These are phyloP conservation scores for Notoglanidium macrostoma DNA, from an alignment of 2,797 vertebrate genomes.

Conservation along the genomic window DNA sequence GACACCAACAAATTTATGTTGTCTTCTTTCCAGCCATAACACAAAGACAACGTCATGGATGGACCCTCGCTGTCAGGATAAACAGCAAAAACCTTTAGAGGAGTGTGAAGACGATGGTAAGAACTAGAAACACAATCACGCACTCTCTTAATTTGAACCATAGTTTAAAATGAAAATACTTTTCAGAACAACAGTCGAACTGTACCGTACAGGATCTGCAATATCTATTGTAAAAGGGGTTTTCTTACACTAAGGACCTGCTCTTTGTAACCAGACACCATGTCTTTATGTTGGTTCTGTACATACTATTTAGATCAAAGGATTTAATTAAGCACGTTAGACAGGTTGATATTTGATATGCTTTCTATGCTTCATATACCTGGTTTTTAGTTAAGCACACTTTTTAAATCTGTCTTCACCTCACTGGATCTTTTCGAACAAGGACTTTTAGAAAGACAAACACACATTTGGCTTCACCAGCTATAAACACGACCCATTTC, in stretches of 20 bases:
- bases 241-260: neutral
- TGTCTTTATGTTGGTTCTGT: constrained; percentile 3
- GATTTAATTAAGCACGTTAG: neutral
- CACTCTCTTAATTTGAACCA: neutral
- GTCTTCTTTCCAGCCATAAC: constrained; percentile 85
- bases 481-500: neutral
- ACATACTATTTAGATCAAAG: neutral
- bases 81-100: constrained; percentile 91
- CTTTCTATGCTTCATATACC: neutral
- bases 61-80: constrained; percentile 96
- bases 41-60: constrained; percentile 99
- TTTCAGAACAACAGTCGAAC: too few relatives aligned
- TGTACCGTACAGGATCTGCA: neutral
- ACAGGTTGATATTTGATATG: neutral
- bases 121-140: constrained; percentile 46
- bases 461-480: neutral
- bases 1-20: neutral
- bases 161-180: neutral
- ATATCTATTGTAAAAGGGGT: neutral
- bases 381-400: neutral
- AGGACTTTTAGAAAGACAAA: neutral
- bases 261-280: constrained; percentile 14
- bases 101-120: constrained; percentile 99
- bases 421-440: neutral
- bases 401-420: neutral